These are phyloP conservation scores for Dipodomys ordii DNA, from an alignment of 2,113 vertebrate genomes.

Conservation along the genomic window DNA sequence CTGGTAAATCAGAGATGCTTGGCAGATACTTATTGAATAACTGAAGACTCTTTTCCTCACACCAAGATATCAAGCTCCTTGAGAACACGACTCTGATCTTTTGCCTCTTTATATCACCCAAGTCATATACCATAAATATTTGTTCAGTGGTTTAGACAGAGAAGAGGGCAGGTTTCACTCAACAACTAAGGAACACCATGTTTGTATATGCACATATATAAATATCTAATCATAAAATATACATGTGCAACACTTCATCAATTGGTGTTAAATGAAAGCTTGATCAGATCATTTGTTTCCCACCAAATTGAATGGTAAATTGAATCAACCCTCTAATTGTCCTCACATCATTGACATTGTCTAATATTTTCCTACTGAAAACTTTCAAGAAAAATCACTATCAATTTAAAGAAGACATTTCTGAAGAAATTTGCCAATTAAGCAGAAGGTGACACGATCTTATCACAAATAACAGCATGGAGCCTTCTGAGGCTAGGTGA, in stretches of 20 bases:
- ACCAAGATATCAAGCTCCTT: background rate
- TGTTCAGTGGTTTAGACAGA: constrained; percentile 25
- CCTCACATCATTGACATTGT: background rate
- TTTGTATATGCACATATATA: constrained; percentile 22
- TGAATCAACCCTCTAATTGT: constrained; percentile 18
- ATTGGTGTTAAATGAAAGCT: background rate
- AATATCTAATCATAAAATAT: constrained; percentile 46
- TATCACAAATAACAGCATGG: background rate
- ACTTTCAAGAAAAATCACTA: constrained; percentile 13
- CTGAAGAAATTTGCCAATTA: constrained; percentile 9
- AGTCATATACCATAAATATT: background rate
- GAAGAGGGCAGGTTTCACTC: constrained; percentile 1
- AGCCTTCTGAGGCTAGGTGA: background rate
- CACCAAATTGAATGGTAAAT: background rate
- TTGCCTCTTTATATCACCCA: background rate
- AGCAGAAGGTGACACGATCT: background rate
- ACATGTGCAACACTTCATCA: background rate
- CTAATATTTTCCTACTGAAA: constrained; percentile 55
- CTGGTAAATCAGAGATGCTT: background rate
- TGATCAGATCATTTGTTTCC: background rate
- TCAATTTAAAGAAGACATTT: constrained; percentile 30
- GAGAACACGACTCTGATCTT: constrained; percentile 30
- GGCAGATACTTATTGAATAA: background rate
- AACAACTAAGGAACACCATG: constrained; percentile 26
- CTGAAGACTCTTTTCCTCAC: background rate